Conservation (phyloP, 2,113 vertebrate species). For the Dromas ardeola region DNA sequence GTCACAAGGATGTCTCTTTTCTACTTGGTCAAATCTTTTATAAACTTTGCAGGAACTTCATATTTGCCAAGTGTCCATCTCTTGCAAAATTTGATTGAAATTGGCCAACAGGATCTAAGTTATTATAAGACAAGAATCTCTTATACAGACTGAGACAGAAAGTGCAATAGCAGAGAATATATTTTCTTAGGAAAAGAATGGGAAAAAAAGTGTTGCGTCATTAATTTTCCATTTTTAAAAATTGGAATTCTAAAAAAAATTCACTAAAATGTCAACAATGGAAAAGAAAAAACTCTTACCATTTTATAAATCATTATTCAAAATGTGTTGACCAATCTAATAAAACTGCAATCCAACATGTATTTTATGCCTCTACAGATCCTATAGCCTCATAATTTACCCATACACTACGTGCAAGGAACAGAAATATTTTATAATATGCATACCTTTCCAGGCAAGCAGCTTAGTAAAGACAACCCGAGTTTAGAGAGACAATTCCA, state of each 20-base stretch:
- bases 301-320: background rate
- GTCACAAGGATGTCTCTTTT: background rate
- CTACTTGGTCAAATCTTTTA: background rate
- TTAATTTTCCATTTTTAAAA: background rate
- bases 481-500: conserved; percentile 25
- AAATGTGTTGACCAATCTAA: background rate
- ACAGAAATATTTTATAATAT: conserved; percentile 25
- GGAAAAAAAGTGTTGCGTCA: accelerated
- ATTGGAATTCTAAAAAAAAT: background rate
- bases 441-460: background rate
- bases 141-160: background rate
- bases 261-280: background rate
- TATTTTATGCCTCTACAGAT: background rate
- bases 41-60: background rate
- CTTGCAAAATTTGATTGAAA: background rate
- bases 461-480: background rate
- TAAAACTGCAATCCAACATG: background rate
- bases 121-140: background rate
- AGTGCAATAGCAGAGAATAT: background rate
- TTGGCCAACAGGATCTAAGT: background rate
- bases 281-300: background rate
- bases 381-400: background rate
- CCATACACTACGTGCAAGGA: background rate
- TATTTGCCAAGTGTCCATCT: background rate
- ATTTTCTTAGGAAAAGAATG: background rate